phyloP scores from a whole-genome alignment of 2,113 vertebrate species.

The Cinclus cinclus region DNA sequence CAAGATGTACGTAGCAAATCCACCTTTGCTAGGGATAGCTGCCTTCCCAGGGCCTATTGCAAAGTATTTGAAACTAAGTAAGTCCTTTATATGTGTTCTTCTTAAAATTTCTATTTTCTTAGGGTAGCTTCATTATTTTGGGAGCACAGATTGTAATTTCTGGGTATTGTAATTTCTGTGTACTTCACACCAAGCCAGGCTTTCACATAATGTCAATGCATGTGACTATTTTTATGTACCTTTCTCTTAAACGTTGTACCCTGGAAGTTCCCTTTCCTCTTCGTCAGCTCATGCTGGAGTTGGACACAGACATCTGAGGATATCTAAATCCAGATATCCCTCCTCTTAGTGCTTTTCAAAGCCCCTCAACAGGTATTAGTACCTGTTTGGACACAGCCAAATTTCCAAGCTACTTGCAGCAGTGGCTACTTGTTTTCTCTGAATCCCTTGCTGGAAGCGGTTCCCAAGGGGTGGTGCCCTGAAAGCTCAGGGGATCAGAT shows the following conservation, averaged over 20 bases:
- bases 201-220: neutral
- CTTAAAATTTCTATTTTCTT: neutral
- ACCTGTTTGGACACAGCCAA: neutral
- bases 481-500: neutral
- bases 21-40: neutral
- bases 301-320: neutral
- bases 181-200: neutral
- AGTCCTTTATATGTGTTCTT: neutral
- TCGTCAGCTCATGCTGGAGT: neutral
- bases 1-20: fast-evolving
- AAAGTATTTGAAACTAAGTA: neutral
- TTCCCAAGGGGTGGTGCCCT: neutral
- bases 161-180: neutral
- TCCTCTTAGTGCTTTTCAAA: neutral
- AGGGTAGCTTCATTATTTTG: neutral
- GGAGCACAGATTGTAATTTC: neutral
- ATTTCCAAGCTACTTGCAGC: neutral
- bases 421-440: neutral
- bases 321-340: neutral
- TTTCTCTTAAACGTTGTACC: neutral
- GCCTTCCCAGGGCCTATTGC: neutral
- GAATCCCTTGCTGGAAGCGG: neutral
- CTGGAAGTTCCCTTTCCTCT: neutral
- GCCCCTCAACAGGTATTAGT: neutral
- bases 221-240: neutral